Evolutionary conservation across 53 echinoderm and acorn worm genomes (phyloP).

Genomic region (Henricia sp.): DNA sequence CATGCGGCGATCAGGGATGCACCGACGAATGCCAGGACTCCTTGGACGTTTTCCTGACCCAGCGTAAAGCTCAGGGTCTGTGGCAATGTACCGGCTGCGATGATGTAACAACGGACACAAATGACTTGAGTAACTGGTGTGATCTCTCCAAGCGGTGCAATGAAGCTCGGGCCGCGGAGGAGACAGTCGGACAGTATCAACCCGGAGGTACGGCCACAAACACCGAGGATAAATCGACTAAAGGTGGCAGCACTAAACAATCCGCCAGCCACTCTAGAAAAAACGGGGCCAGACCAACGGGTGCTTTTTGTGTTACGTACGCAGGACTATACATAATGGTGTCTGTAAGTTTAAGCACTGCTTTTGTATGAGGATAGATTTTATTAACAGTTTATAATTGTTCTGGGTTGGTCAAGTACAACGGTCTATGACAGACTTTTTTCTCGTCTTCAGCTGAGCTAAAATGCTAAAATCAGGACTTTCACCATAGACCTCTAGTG

Average conservation of each 20-base stretch:
- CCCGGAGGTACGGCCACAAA: constrained; percentile 13
- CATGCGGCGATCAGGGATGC: constrained; percentile 13
- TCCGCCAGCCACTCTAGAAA: neutral
- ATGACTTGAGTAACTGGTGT: constrained; percentile 32
- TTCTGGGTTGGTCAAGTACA: too few relatives aligned
- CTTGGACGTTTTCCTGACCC: constrained; percentile 3
- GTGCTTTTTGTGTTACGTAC: neutral
- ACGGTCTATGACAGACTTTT: too few relatives aligned
- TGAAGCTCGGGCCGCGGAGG: neutral
- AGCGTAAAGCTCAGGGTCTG: constrained; percentile 17
- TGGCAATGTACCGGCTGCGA: constrained; percentile 23
- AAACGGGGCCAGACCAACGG: neutral
- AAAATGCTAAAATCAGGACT: too few relatives aligned
- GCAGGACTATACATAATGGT: neutral
- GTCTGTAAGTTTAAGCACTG: neutral
- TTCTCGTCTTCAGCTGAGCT: too few relatives aligned
- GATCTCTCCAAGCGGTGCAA: constrained; percentile 14
- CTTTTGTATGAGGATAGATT: neutral
- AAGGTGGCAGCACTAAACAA: constrained; percentile 6
- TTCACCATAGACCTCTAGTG: too few relatives aligned
- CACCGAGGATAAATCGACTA: neutral
- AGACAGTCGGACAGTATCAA: neutral
- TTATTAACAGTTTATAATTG: too few relatives aligned
- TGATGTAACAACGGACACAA: neutral
- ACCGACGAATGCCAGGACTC: neutral